Evolutionary conservation across 2,888 invertebrate species (phyloP).

Genomic region (Drosophila infuscata): DNA sequence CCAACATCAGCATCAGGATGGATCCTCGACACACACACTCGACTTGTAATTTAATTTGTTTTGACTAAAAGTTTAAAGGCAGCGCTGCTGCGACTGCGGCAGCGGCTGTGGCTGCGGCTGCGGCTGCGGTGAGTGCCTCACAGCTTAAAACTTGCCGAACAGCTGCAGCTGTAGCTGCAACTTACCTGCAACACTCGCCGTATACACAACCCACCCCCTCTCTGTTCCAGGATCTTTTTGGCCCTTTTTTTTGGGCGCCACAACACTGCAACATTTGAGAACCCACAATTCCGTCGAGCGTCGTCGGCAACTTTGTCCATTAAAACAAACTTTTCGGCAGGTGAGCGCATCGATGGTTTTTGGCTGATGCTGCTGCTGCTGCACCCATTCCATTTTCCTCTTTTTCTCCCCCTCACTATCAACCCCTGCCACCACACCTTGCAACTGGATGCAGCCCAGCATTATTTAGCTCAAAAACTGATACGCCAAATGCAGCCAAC

Average conservation of each 20-base stretch:
- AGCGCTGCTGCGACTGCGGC: conserved; percentile 1
- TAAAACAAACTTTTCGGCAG: conserved; percentile 76
- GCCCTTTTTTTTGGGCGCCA: neutral
- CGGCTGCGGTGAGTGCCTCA: conserved; percentile 12
- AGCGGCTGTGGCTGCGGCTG: conserved; percentile 1
- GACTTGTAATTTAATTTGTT: conserved; percentile 75
- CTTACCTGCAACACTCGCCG: neutral
- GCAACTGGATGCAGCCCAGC: conserved; percentile 9
- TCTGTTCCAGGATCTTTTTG: neutral
- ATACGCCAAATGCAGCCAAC: conserved; percentile 75
- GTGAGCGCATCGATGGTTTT: conserved; percentile 76
- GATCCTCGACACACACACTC: conserved; percentile 34
- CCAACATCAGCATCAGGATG: conserved; percentile 8
- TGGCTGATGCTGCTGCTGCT: conserved; percentile 38
- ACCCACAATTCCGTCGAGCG: conserved; percentile 60
- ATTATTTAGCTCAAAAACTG: conserved; percentile 71
- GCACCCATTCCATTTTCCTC: conserved; percentile 1
- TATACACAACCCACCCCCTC: neutral
- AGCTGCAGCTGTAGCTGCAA: conserved; percentile 21
- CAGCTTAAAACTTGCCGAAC: conserved; percentile 46
- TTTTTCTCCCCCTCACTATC: neutral
- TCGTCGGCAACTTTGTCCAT: conserved; percentile 72
- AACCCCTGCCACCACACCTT: neutral
- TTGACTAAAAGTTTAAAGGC: conserved; percentile 54
- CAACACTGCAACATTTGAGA: conserved; percentile 36